Evolutionary conservation across 2,797 vertebrate genomes (phyloP).

Genomic region (Oreochromis grahami): DNA sequence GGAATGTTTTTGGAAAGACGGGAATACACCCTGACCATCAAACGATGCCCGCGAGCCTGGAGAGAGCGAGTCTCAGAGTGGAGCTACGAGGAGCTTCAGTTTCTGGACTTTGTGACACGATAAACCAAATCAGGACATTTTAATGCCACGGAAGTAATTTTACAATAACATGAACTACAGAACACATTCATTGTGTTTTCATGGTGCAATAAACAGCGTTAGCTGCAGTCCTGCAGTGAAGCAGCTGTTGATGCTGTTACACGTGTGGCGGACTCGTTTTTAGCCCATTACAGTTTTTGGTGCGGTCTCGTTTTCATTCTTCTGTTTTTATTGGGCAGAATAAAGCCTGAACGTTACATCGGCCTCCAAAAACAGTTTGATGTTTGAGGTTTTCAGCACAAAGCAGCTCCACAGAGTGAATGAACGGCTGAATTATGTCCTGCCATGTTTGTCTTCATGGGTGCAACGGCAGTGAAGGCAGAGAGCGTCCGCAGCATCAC

Average conservation of each 20-base stretch:
- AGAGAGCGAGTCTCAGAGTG: not conserved
- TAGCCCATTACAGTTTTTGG: not conserved
- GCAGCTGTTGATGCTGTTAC: not conserved
- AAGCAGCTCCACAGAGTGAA: not conserved
- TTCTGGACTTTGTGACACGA: not conserved
- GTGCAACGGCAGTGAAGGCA: fast-evolving
- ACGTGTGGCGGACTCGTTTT: not conserved
- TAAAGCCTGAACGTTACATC: fast-evolving
- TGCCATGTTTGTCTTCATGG: fast-evolving
- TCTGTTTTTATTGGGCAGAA: not conserved
- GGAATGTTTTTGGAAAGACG: not conserved
- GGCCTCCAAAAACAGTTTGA: not conserved
- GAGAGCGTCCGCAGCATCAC: not conserved
- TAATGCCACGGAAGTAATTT: not conserved
- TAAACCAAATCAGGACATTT: not conserved
- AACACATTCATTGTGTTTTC: not conserved
- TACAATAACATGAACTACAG: not conserved
- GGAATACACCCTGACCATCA: not conserved
- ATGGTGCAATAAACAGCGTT: not conserved
- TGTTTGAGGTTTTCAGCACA: not conserved
- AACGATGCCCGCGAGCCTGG: not conserved
- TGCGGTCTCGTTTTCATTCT: not conserved
- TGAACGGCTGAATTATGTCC: fast-evolving
- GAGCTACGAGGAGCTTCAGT: not conserved
- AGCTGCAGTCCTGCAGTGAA: not conserved